phyloP scores from a whole-genome alignment of 2,888 invertebrate genomes.

The Thalpophila matura region DNA sequence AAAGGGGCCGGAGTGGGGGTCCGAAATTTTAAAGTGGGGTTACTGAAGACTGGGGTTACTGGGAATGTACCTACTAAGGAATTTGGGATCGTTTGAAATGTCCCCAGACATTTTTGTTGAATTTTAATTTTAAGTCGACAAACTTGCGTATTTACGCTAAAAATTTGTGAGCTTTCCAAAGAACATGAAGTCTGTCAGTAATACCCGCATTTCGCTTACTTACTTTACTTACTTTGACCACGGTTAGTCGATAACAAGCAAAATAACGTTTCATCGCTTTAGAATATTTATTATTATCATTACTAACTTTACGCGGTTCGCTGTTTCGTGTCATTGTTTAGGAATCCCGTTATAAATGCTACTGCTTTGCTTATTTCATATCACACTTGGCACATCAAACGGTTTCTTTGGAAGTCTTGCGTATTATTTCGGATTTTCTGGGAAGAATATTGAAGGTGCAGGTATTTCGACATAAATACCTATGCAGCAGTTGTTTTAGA shows the following conservation, averaged over 20 bases:
- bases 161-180: neutral
- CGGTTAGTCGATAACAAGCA: conserved; percentile 55
- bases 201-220: conserved; percentile 40
- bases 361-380: conserved; percentile 30
- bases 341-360: conserved; percentile 62
- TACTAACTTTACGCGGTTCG: conserved; percentile 64
- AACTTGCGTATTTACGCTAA: neutral
- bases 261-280: conserved; percentile 61
- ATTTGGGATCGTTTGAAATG: neutral
- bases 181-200: neutral
- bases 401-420: conserved; percentile 25
- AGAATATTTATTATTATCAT: conserved; percentile 61
- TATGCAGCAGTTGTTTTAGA: conserved; percentile 15
- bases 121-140: neutral
- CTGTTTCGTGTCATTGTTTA: conserved; percentile 70
- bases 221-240: conserved; percentile 46
- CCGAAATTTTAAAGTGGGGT: too few relatives aligned
- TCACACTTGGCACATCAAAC: conserved; percentile 35
- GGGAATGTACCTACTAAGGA: too few relatives aligned
- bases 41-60: too few relatives aligned
- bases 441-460: conserved; percentile 4
- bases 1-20: too few relatives aligned
- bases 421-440: conserved; percentile 32
- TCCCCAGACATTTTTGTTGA: neutral
- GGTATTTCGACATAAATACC: conserved; percentile 15